A percentile compares a stretch with the other conserved stretches of the same genome.
These are phyloP conservation scores for Cydia strobilella DNA, from an alignment of 1,140 invertebrate genomes.

Conservation along the genomic window DNA sequence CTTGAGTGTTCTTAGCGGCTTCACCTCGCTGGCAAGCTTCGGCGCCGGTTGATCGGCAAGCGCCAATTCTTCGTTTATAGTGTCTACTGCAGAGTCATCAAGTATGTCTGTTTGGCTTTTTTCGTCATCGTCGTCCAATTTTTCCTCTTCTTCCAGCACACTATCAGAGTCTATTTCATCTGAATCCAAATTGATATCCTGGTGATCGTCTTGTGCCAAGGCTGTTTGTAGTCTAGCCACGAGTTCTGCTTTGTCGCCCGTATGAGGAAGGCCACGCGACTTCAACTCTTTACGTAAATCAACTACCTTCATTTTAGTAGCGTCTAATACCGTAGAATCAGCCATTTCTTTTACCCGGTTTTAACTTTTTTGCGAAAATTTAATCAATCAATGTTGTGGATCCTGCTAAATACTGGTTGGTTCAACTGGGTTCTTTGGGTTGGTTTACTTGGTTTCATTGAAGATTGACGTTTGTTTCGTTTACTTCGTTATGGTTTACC, in stretches of 20 bases:
- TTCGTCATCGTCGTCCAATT: constrained; percentile 72
- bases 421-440: too few relatives aligned
- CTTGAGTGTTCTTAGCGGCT: constrained; percentile 62
- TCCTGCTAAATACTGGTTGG: neutral
- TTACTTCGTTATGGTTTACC: neutral
- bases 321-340: constrained; percentile 62
- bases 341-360: constrained; percentile 48
- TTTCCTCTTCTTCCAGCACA: constrained; percentile 80
- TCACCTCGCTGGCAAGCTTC: constrained; percentile 50
- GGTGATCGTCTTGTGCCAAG: constrained; percentile 75
- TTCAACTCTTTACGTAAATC: constrained; percentile 91
- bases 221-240: constrained; percentile 86
- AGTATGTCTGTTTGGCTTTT: constrained; percentile 78
- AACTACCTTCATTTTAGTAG: constrained; percentile 82
- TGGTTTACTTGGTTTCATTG: too few relatives aligned
- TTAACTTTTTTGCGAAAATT: neutral
- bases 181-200: constrained; percentile 71
- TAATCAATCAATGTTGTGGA: neutral
- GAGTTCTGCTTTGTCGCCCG: constrained; percentile 91
- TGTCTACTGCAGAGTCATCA: constrained; percentile 68
- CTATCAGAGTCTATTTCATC: constrained; percentile 78
- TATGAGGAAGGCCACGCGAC: constrained; percentile 85
- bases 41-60: constrained; percentile 56
- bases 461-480: constrained; percentile 1
- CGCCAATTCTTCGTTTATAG: constrained; percentile 70